Percentiles rank a stretch among this genome's conserved stretches.
Evolutionary conservation across 2,797 vertebrate genomes (phyloP).

Genomic region (Amazona finschi): DNA sequence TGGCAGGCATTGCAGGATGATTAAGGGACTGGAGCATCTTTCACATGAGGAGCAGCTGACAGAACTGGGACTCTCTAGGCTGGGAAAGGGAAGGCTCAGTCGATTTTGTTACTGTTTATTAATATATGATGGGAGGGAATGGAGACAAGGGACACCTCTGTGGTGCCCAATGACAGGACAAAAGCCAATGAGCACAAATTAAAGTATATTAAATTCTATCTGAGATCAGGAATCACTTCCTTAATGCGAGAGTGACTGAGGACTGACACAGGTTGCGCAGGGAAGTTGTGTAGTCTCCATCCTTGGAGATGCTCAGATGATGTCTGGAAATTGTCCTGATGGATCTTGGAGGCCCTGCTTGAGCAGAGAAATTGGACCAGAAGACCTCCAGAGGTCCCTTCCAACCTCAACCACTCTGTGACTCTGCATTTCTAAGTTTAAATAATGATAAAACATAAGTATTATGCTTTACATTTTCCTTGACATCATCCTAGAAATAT

Average conservation of each 20-base stretch:
- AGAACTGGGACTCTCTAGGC: neutral
- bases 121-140: neutral
- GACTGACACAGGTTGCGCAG: neutral
- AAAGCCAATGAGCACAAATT: neutral
- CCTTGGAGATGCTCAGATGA: neutral
- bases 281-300: neutral
- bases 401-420: neutral
- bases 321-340: neutral
- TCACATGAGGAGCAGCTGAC: neutral
- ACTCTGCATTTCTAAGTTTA: neutral
- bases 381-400: neutral
- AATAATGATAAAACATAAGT: neutral
- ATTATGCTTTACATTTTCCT: neutral
- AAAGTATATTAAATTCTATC: neutral
- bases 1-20: neutral
- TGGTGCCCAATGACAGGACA: neutral
- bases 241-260: neutral
- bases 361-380: neutral
- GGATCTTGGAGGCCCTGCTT: neutral
- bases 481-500: neutral
- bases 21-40: neutral
- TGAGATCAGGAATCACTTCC: neutral
- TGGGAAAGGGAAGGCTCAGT: neutral
- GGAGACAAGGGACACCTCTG: neutral
- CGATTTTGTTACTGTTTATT: neutral